Base-by-base conservation (phyloP, 2,888 invertebrate species). In the Formica aserva region DNA sequence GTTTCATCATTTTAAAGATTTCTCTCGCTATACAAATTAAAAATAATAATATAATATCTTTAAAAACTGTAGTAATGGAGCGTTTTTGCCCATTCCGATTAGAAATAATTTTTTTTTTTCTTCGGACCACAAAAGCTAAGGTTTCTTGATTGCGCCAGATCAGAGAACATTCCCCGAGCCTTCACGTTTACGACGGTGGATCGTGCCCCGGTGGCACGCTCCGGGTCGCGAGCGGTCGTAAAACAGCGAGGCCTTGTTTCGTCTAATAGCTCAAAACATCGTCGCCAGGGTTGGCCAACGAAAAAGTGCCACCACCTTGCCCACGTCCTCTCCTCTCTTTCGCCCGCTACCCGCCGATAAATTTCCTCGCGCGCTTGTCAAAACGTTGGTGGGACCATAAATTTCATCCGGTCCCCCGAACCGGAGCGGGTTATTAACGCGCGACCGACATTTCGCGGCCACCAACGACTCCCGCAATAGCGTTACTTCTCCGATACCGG, bases 201-300 rank as follows among this genome's bases (percentile, higher is more conserved):
- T 86, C 84, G 76, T 57, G 90, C 82, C 41, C 55, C 80, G 69
- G 55, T 75, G 88, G 83, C 85, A 87, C 81, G 85, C 81, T 83
- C 52, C 85, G 85, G 86, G 86, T 35, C 69, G 82, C 74, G 45
- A 62, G 62, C 83, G 82, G 35, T 85, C 85, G 85, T 90, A 90
- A 90, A 88, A 86, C 84, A 78, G 80, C 85, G 69, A 80, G 62
- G 86, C 82, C 82, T 91, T 93, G 92, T 93, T 93, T 91, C 91
- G 91, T 92, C 92, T 92, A 92, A 93, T 93, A 92, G 92, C 85
- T 91, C 84, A 91, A 92, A 92, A 92, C 89, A 91, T 90, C 88
- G 85, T 75, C 83, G 87, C 71, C 65, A 26, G 29, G 63, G 60
- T 55, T 26, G 63, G 41, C 66, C 82, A 74, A 83, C 72, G 86